Evolutionary conservation across 1,140 invertebrate genomes (phyloP).

Genomic region (Atta colombica): DNA sequence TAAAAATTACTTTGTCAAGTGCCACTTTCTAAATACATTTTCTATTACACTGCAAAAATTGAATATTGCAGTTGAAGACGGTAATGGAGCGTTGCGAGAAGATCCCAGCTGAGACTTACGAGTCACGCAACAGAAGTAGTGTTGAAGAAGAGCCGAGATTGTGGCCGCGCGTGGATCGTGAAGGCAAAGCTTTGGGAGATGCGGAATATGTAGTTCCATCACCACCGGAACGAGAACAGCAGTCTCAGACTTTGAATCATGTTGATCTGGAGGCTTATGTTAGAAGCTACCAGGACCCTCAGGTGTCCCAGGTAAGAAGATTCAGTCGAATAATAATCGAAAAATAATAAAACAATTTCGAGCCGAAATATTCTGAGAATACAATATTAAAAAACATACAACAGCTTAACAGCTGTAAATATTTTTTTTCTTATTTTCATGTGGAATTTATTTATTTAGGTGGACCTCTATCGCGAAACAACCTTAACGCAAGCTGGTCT

Average conservation of each 20-base stretch:
- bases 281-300: slow-evolving; percentile 87
- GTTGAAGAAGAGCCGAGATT: slow-evolving; percentile 83
- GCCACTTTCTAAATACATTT: slow-evolving; percentile 36
- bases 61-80: slow-evolving; percentile 88
- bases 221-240: slow-evolving; percentile 90
- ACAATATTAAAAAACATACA: not conserved
- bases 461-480: slow-evolving; percentile 83
- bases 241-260: slow-evolving; percentile 86
- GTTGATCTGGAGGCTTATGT: slow-evolving; percentile 87
- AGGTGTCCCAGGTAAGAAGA: slow-evolving; percentile 81
- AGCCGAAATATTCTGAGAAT: not conserved
- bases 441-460: slow-evolving; percentile 69
- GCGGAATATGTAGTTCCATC: slow-evolving; percentile 92
- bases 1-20: not conserved
- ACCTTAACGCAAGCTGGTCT: slow-evolving; percentile 89
- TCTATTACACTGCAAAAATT: slow-evolving; percentile 52
- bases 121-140: slow-evolving; percentile 85
- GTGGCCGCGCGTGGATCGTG: slow-evolving; percentile 89
- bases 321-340: not conserved
- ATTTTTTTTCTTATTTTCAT: not conserved
- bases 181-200: slow-evolving; percentile 89
- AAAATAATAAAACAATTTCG: no score
- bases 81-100: slow-evolving; percentile 92
- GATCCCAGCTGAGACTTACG: slow-evolving; percentile 89
- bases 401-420: not conserved